Evolutionary conservation across 2,888 invertebrate genomes (phyloP), one percentile per base, ranked within the genome.

Genomic region (Amitus sp.): DNA sequence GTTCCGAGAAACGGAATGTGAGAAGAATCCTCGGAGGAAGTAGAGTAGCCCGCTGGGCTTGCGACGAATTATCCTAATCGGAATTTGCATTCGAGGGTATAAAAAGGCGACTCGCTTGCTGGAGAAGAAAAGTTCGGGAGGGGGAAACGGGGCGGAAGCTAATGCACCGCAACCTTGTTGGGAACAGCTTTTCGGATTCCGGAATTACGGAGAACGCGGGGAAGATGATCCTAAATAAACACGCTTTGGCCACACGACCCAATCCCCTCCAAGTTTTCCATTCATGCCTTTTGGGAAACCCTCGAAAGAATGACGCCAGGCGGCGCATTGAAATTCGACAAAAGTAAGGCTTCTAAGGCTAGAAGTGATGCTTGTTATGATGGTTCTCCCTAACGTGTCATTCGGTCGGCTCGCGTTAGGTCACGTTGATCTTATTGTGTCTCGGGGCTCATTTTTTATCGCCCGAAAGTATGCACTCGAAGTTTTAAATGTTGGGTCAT

Each of bases 211-310:
- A n/a, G n/a, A n/a, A n/a, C n/a, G n/a, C n/a, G n/a, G 49, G 49
- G 47, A 66, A 73, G 73, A 73, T 74, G 72, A 78, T 79, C 80
- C 80, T 80, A 79, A 80, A 73, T 73, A 80, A 80, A 80, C 78
- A 78, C 72, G 73, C 70, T 50, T 54, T 65, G 49, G 79, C 77
- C 79, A 77, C 80, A 78, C 80, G 79, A 78, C 79, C 71, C 43
- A 40, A 58, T 66, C 73, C 78, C 78, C 75, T 53, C 27, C 20
- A n/a, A n/a, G n/a, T n/a, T 17, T 28, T 30, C 51, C 39, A 52
- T 49, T 58, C 57, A 53, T 64, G 65, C 52, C 53, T 65, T 67
- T 4, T 59, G 65, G 42, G 56, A 47, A 64, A 66, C 70, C 71
- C 74, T 72, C 68, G 69, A 73, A 71, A 73, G 76, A 79, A 77